Conservation (phyloP, 1,140 invertebrate genomes). For the Drosophila sp. region DNA sequence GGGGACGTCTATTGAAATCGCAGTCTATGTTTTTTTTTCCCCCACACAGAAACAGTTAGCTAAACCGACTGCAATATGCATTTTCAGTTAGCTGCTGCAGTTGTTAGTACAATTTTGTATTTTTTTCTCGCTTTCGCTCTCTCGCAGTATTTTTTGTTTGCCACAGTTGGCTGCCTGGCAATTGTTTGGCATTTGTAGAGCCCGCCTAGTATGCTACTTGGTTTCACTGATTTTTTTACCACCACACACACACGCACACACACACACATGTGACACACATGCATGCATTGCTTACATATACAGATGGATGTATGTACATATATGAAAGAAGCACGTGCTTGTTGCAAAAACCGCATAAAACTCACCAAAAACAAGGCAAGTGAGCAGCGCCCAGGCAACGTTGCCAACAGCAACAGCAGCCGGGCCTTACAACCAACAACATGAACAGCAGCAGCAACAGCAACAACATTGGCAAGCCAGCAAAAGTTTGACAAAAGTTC, state of each 20-base stretch:
- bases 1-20: constrained; percentile 15
- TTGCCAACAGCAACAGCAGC: constrained; percentile 33
- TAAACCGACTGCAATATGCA: constrained; percentile 10
- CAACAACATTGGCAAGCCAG: constrained; percentile 24
- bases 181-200: constrained; percentile 54
- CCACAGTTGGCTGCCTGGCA: constrained; percentile 56
- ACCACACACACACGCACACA: constrained; percentile 12
- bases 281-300: constrained; percentile 27
- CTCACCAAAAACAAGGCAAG: constrained; percentile 51
- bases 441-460: constrained; percentile 27
- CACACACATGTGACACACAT: constrained; percentile 18
- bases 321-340: constrained; percentile 18
- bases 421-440: constrained; percentile 35
- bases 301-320: constrained; percentile 16
- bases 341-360: constrained; percentile 62
- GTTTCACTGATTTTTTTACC: constrained; percentile 57
- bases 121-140: constrained; percentile 1
- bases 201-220: constrained; percentile 64
- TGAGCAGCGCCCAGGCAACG: constrained; percentile 44
- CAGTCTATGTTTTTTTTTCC: constrained; percentile 21
- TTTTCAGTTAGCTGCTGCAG: constrained; percentile 11
- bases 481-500: constrained; percentile 64
- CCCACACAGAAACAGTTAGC: constrained; percentile 8
- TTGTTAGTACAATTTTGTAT: constrained; percentile 5
- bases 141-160: constrained; percentile 28